Base-by-base conservation (phyloP, 1,140 invertebrate species). In the Pemphigus obesinymphae region DNA sequence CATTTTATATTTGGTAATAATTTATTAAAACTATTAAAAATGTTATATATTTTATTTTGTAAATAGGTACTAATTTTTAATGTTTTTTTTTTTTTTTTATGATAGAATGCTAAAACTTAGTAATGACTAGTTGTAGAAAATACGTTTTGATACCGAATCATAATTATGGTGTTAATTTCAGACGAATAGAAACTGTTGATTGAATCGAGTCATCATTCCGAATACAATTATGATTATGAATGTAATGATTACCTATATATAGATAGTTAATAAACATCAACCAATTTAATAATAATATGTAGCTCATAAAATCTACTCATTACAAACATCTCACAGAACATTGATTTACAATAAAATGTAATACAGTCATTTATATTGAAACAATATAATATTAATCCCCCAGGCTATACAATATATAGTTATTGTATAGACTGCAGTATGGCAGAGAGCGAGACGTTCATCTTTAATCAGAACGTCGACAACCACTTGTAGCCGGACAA, bases 401-500 rank as follows among this genome's bases (percentile, higher is more conserved):
- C 5, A 50, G 20, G 48, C 48, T 50, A 23, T 3, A 1, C 23
- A n/a, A 53, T 53, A n/a, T 53, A 53, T 20, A 50, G 48, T 3
- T 17, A 53, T 20, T 5, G n/a, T n/a, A 6, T 23, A 23, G 3
- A n/a, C 20, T 53, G 20, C 5, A 20, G n/a, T n/a, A n/a, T n/a
- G n/a, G 29, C 6, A 10, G 15, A 17, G 2, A 1, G 55, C 0
- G 20, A 15, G 17, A 23, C 15, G 45, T 3, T 50, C n/a, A 40
- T 31, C 3, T 53, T 78, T 11, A 78, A 55, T 55, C 73, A 58
- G 20, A 43, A 78, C 31, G 20, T 37, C 34, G 73, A 43, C 50
- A 40, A 58, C 73, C 50, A 78, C 50, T 58, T 78, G 73, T 78
- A 78, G 34, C 31, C 34, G 48, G 53, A 58, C 48, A 23, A 78